These are phyloP conservation scores for Hirtodrosophila histrioides DNA, from an alignment of 2,888 invertebrate genomes.

Conservation along the genomic window DNA sequence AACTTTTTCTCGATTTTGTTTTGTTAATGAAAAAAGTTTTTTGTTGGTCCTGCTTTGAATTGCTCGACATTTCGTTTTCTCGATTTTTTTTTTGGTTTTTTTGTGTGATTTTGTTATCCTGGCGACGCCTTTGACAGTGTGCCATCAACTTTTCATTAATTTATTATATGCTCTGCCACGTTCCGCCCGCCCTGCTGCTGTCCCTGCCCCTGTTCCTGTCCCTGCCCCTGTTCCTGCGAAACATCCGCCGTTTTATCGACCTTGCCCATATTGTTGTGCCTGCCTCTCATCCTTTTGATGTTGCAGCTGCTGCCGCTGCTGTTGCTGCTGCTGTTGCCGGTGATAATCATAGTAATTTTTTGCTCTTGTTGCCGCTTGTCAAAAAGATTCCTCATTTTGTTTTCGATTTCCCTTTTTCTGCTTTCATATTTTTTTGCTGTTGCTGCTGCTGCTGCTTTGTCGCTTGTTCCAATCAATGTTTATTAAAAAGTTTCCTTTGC, in stretches of 20 bases:
- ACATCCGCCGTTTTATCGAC: slow-evolving; percentile 7
- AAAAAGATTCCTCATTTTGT: slow-evolving; percentile 48
- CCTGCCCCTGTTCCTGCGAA: no score
- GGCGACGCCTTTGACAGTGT: slow-evolving; percentile 61
- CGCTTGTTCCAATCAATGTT: slow-evolving; percentile 63
- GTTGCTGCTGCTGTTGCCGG: slow-evolving; percentile 1
- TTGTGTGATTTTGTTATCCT: slow-evolving; percentile 31
- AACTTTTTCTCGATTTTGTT: slow-evolving; percentile 62
- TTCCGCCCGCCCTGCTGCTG: slow-evolving; percentile 13
- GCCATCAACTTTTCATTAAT: slow-evolving; percentile 74
- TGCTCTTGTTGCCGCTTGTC: slow-evolving; percentile 26
- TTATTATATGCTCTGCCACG: slow-evolving; percentile 64
- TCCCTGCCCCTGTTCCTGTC: slow-evolving; percentile 32
- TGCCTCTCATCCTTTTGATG: slow-evolving; percentile 6
- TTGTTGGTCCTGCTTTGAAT: slow-evolving; percentile 19
- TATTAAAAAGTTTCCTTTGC: slow-evolving; percentile 65
- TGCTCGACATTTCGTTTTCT: slow-evolving; percentile 19
- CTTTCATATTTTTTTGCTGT: background rate
- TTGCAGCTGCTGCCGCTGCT: slow-evolving; percentile 10
- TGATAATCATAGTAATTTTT: slow-evolving; percentile 58
- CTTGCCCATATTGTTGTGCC: slow-evolving; percentile 29
- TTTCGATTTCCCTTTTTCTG: slow-evolving; percentile 32
- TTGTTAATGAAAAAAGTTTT: slow-evolving; percentile 74
- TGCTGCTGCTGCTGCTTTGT: slow-evolving; percentile 27
- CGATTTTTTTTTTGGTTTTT: slow-evolving; percentile 4